These are phyloP conservation scores for Melanerpes aurifrons DNA, from an alignment of 2,113 vertebrate genomes.

Conservation along the genomic window DNA sequence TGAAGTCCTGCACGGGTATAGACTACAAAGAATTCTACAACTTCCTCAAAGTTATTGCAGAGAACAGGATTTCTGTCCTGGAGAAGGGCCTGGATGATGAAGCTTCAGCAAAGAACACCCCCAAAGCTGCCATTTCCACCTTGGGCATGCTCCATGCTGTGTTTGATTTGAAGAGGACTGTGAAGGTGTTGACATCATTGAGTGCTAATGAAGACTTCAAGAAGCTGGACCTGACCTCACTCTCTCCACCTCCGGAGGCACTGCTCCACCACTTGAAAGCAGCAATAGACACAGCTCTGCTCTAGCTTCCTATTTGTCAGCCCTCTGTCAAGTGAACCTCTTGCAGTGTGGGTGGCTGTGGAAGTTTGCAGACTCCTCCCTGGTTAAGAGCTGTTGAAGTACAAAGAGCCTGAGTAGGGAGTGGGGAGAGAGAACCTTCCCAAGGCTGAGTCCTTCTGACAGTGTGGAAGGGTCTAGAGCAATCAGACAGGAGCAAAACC, in stretches of 20 bases:
- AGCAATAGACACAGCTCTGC: constrained; percentile 59
- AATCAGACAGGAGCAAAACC: neutral
- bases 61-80: constrained; percentile 85
- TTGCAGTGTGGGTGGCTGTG: neutral
- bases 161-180: constrained; percentile 88
- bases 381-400: neutral
- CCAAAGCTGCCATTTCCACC: constrained; percentile 55
- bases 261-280: constrained; percentile 85
- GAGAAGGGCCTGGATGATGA: constrained; percentile 52
- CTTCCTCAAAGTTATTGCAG: constrained; percentile 88
- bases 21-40: constrained; percentile 91
- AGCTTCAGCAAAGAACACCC: constrained; percentile 49
- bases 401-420: neutral
- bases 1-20: constrained; percentile 95
- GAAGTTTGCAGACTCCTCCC: neutral
- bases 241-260: constrained; percentile 75
- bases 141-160: constrained; percentile 86
- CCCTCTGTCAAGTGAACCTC: neutral
- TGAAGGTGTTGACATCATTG: constrained; percentile 83
- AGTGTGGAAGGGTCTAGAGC: neutral
- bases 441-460: neutral
- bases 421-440: neutral
- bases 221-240: constrained; percentile 73
- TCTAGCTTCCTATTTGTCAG: neutral
- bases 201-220: constrained; percentile 89